Evolutionary conservation across 2,888 invertebrate genomes (phyloP), one percentile per base, ranked within the genome.

Genomic region (Trissonchulus latispiculum): DNA sequence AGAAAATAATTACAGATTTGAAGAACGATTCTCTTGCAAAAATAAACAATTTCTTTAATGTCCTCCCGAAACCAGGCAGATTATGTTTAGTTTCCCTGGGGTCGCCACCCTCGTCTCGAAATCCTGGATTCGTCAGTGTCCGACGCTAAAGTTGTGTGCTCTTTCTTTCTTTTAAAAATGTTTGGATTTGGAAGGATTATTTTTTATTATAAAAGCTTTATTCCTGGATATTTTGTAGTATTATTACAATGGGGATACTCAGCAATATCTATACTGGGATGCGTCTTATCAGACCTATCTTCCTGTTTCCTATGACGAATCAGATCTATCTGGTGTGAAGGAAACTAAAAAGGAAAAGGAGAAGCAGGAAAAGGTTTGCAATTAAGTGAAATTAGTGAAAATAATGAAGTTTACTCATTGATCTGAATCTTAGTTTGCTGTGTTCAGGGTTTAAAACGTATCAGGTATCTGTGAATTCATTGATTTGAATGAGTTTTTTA

Each of bases 261-360:
- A 90, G 78, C 90, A 93, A 81, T 99, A 95, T 84, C 88, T 96
- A 81, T 97, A 95, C 82, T 99, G 95, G 95, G 95, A 96, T 85
- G 88, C 82, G 1, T 82, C 82, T 68, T 83, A 82, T 68, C 80
- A 83, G 62, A 83, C 84, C 1, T 86, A 85, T 78, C 77, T 85
- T 61, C 83, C 84, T 15, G 85, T 84, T 2, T 82, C 84, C n/a
- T 77, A 79, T 35, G 78, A 76, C 68, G 78, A 76, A 35, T 74
- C 74, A 71, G 68, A 31, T n/a, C 32, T 18, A 2, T 3, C 8
- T 15, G 64, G 64, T 8, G 15, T 29, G 8, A 28, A 31, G 33
- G 33, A 31, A 15, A 36, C 35, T 15, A 84, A 84, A 84, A 84
- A 84, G 1, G 83, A 84, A 76, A 88, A 88, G 76, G 89, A 89